Base-by-base conservation (phyloP, 2,888 invertebrate species). In the Nasonia oneida region DNA sequence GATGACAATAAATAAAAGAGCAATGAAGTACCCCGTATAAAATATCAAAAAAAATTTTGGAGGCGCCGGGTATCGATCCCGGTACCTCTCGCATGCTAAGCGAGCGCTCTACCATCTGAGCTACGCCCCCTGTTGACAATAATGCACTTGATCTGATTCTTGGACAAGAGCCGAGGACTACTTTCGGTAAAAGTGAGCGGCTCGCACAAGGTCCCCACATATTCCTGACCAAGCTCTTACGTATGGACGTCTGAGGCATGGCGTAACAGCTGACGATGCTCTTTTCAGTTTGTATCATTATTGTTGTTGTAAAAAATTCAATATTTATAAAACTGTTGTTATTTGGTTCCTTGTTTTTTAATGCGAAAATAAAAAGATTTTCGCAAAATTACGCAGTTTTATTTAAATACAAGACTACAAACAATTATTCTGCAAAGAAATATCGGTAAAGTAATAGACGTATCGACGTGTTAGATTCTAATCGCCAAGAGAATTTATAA, bases 51-150 rank as follows among this genome's bases (percentile, higher is more conserved):
- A 5, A 4, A 37, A 74, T 23, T 29, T 84, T 91, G 91, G 91
- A 92, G 92, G 91, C 91, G 91, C 91, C 91, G 92, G 91, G 91
- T 87, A 92, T 92, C 92, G 91, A 92, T 92, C 92, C 92, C 91
- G 91, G 91, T 92, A 93, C 91, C 92, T 93, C 92, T 93, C 91
- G 91, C 92, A 93, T 93, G 92, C 92, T 92, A 92, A 93, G 91
- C 92, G 91, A 93, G 92, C 91, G 92, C 91, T 93, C 92, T 93
- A 92, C 91, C 92, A 91, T 92, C 91, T 92, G 92, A 93, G 91
- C 92, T 92, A 91, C 92, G 91, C 91, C 92, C 92, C 92, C 92
- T 3, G 14, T n/a, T 15, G 15, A 15, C 37, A 8, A 29, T 23
- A 61, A 5, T 57, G 12, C 61, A 61, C 23, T n/a, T 61, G 61